Evolutionary conservation across 2,888 invertebrate species (phyloP), one percentile per base, ranked within the genome.

Genomic region (Cryptus viduatorius): DNA sequence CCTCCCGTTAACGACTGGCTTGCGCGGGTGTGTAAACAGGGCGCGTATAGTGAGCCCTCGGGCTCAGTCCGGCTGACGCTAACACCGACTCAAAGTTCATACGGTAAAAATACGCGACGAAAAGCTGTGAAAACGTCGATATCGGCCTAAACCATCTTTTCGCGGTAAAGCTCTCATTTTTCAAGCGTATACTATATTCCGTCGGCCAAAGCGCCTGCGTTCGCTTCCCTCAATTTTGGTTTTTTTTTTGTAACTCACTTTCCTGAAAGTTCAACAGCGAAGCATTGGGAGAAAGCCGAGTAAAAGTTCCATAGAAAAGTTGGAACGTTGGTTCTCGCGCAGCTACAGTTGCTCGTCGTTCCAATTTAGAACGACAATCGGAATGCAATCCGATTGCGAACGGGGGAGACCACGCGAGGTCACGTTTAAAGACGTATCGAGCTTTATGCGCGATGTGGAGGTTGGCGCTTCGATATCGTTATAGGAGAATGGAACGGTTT

Each of bases 111-210:
- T 65, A 65, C 61, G 73, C 31, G 68, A 69, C 31, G 44, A 42
- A 69, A 79, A 75, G 46, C 69, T 64, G 75, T 75, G 61, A 73
- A 83, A 83, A 83, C 79, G 79, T 79, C 79, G 79, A 83, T 83
- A 79, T 75, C 83, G 61, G 19, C 14, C 42, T n/a, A 48, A 61
- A 69, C 64, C 64, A 75, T 75, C 37, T 71, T 79, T 79, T 79
- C 37, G 53, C 44, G 31, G 75, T 46, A 53, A 79, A 78, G 44
- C 68, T 73, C 31, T 46, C 59, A 31, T 75, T 12, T 79, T 46
- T 8, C 71, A 46, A 53, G 14, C 68, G 24, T 16, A 10, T 67
- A n/a, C 61, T 4, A 29, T 65, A 59, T 69, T 69, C 75, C 53
- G n/a, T 78, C 67, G 10, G 29, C 37, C 31, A 16, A n/a, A 37